These are phyloP conservation scores for Cavia aperea DNA, from an alignment of 2,113 vertebrate species.

Conservation along the genomic window DNA sequence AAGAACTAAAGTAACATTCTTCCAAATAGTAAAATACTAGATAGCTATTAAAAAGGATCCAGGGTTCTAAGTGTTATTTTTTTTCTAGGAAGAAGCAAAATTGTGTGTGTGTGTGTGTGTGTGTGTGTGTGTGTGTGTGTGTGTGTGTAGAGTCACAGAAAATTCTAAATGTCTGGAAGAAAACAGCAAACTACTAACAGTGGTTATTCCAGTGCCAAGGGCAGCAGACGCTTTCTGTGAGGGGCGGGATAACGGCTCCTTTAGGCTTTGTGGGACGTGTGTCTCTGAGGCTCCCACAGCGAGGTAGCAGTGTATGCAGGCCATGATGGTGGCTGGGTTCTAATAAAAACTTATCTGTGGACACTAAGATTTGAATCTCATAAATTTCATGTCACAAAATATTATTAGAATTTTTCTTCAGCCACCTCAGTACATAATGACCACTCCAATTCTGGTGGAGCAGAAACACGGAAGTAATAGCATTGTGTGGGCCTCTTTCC, in stretches of 20 bases:
- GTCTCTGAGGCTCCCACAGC: not conserved
- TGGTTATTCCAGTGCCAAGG: not conserved
- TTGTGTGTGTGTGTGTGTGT: not conserved
- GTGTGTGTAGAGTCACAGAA: not conserved
- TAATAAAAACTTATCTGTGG: too few relatives aligned
- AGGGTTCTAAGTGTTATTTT: not conserved
- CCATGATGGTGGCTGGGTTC: not conserved
- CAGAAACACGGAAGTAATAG: not conserved
- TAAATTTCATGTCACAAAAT: not conserved
- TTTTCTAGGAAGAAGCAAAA: not conserved
- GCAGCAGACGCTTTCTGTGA: not conserved
- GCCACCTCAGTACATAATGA: not conserved
- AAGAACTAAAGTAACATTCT: not conserved
- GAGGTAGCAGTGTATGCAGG: accelerated
- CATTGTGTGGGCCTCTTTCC: not conserved
- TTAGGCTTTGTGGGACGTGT: not conserved
- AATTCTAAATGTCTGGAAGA: not conserved
- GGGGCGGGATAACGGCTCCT: not conserved
- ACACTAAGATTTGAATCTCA: not conserved
- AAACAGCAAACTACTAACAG: not conserved
- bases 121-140: not conserved
- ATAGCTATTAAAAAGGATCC: not conserved
- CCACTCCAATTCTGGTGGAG: not conserved
- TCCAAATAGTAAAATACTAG: not conserved
- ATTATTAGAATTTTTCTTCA: not conserved